Evolutionary conservation across 2,888 invertebrate species (phyloP), one percentile per base, ranked within the genome.

Genomic region (Pogonocherus hispidulus): DNA sequence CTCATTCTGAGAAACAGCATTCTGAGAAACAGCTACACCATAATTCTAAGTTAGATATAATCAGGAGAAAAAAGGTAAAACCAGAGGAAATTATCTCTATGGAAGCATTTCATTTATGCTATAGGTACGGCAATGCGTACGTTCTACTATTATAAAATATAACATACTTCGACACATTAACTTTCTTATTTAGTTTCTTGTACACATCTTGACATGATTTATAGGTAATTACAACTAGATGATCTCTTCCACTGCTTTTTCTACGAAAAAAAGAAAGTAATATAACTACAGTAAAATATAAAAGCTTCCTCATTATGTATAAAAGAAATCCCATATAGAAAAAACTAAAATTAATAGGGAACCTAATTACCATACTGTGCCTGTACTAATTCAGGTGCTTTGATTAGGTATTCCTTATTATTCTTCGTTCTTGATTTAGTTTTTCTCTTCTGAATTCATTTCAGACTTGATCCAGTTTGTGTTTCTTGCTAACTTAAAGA

Each of bases 11-110:
- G 1, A 14, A n/a, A n/a, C n/a, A n/a, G n/a, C n/a, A n/a, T n/a
- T n/a, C n/a, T n/a, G n/a, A n/a, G n/a, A 16, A 16, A 23, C 55
- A 14, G 27, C 55, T 27, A 32, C 55, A 55, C 55, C 32, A 55
- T 14, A 49, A 22, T 22, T 5, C 49, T 49, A 22, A 22, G n/a
- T 46, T n/a, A 23, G 49, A 23, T 22, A 20, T 23, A 14, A 23
- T 49, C 23, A 49, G 5, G 14, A 52, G 32, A 14, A 32, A 32
- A 52, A 52, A 52, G 9, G 23, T 52, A 32, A 41, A 41, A 52
- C 32, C 14, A 32, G 16, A 18, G 14, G 16, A 51, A 52, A 41
- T 41, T 14, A 14, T 16, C 41, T n/a, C 16, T 27, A 27, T 27
- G 27, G 8, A 27, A 27, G 8, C 8, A 8, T 27, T 27, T 27